Percentiles rank a stretch among this genome's conserved stretches.
Evolutionary conservation across 23 tunicate genomes (phyloP).

Genomic region (Styela clava): DNA sequence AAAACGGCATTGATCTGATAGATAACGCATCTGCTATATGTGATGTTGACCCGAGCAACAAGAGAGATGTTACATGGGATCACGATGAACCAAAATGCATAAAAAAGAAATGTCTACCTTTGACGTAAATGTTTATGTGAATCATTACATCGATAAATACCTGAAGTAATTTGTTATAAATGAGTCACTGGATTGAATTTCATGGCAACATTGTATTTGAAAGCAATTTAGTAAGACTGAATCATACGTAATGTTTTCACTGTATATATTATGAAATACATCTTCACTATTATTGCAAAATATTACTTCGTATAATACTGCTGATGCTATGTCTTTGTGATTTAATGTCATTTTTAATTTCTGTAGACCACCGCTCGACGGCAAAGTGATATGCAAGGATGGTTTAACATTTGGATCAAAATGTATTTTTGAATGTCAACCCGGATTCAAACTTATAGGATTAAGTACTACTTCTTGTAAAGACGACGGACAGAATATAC

Average conservation of each 20-base stretch:
- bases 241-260: no score
- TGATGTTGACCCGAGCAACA: neutral
- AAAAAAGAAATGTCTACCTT: neutral
- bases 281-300: no score
- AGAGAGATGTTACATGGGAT: neutral
- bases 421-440: neutral
- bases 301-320: no score
- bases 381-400: neutral
- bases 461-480: neutral
- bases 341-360: no score
- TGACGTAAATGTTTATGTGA: slow-evolving; percentile 1
- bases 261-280: no score
- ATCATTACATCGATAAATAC: no score
- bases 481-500: slow-evolving; percentile 9
- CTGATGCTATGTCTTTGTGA: no score
- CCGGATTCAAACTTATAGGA: slow-evolving; percentile 15
- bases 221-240: no score
- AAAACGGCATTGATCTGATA: neutral
- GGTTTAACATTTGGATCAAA: neutral
- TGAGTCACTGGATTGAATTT: no score
- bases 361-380: slow-evolving; percentile 21
- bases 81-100: slow-evolving; percentile 9
- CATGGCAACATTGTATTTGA: no score
- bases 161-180: no score
- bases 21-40: neutral